A percentile compares a stretch with the other conserved stretches of the same genome.
Evolutionary conservation across 2,888 invertebrate species (phyloP).

Genomic region (Unio delphinus): DNA sequence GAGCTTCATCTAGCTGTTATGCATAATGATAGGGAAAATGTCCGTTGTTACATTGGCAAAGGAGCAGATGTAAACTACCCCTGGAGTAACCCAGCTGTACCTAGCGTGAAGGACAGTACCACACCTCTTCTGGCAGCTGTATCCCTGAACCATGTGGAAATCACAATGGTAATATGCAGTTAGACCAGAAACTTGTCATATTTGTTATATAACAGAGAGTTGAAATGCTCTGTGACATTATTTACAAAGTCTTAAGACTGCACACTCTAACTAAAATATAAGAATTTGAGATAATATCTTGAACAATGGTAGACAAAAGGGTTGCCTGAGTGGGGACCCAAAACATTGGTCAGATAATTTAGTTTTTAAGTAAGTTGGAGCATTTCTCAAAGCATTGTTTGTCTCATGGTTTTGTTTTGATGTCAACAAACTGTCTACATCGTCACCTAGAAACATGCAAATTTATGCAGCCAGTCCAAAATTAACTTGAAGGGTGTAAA

Average conservation of each 20-base stretch:
- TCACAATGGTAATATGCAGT: slow-evolving; percentile 62
- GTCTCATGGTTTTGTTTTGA: too few relatives aligned
- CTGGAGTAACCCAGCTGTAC: slow-evolving; percentile 70
- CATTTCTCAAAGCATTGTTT: too few relatives aligned
- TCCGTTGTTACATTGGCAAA: slow-evolving; percentile 59
- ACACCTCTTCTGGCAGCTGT: slow-evolving; percentile 72
- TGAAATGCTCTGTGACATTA: background rate
- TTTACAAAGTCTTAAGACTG: background rate
- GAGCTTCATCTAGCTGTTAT: slow-evolving; percentile 72
- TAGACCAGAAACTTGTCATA: slow-evolving; percentile 1
- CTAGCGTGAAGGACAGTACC: slow-evolving; percentile 72
- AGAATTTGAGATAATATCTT: too few relatives aligned
- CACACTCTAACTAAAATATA: background rate
- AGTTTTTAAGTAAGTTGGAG: too few relatives aligned
- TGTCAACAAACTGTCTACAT: too few relatives aligned
- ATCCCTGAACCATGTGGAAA: slow-evolving; percentile 71
- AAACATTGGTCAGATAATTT: too few relatives aligned
- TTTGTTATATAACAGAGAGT: background rate
- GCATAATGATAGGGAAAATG: slow-evolving; percentile 68
- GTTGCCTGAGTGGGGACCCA: too few relatives aligned
- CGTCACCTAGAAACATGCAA: too few relatives aligned
- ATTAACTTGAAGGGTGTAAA: too few relatives aligned
- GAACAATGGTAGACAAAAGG: too few relatives aligned
- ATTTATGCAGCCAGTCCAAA: too few relatives aligned
- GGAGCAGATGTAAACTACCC: slow-evolving; percentile 71